These are phyloP conservation scores for Polyommatus icarus DNA, from an alignment of 2,888 invertebrate genomes.

Conservation along the genomic window DNA sequence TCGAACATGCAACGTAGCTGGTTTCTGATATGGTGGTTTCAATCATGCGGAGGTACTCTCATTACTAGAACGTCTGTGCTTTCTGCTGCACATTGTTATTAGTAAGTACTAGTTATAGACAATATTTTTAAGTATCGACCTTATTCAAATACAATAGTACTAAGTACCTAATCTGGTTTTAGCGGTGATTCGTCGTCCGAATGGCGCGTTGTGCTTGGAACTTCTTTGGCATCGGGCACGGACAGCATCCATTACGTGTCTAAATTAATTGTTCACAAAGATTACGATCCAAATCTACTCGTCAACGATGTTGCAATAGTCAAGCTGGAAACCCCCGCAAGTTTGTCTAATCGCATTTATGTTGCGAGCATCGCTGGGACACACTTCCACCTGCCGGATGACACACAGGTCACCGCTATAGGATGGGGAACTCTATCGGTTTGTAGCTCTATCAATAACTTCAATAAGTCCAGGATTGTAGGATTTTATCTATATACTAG, in stretches of 20 bases:
- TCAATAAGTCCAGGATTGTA: background rate
- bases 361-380: constrained; percentile 49
- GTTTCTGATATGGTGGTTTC: constrained; percentile 41
- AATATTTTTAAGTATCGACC: background rate
- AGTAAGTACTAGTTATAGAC: constrained; percentile 45
- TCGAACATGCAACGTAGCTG: constrained; percentile 52
- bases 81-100: constrained; percentile 58
- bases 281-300: constrained; percentile 37
- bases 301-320: constrained; percentile 47
- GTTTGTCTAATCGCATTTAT: constrained; percentile 38
- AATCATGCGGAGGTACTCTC: constrained; percentile 42
- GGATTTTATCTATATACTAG: no score
- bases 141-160: background rate
- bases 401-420: constrained; percentile 42
- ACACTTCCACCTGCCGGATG: constrained; percentile 45
- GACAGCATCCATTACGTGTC: constrained; percentile 41
- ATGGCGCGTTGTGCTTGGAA: constrained; percentile 53
- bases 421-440: constrained; percentile 56
- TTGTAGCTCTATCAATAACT: constrained; percentile 35
- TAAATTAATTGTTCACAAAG: constrained; percentile 40
- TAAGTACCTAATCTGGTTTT: constrained; percentile 26
- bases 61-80: constrained; percentile 46
- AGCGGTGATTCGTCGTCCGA: constrained; percentile 48
- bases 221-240: constrained; percentile 38
- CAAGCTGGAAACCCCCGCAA: constrained; percentile 40